Evolutionary conservation across 2,888 invertebrate species (phyloP).

Genomic region (Galerucella calmariensis): DNA sequence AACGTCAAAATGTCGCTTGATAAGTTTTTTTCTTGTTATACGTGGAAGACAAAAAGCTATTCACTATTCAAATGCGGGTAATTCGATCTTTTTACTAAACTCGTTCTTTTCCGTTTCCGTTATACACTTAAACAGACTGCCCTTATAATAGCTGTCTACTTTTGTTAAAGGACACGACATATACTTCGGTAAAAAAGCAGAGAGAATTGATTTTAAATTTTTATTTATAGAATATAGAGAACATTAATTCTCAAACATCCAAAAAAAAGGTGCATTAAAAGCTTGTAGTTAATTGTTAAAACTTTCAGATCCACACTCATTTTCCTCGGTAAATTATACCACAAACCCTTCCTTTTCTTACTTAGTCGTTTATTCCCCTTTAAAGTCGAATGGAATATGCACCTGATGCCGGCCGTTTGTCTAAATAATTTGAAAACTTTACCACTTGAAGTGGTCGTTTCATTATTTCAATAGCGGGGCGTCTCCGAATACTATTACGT

Average conservation of each 20-base stretch:
- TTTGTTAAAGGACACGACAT: slow-evolving; percentile 43
- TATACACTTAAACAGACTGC: slow-evolving; percentile 51
- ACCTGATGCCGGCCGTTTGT: slow-evolving; percentile 60
- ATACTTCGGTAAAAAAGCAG: slow-evolving; percentile 42
- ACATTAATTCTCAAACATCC: background rate
- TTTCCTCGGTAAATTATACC: background rate
- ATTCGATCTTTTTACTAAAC: slow-evolving; percentile 51
- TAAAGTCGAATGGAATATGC: slow-evolving; percentile 47
- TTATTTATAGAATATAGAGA: too few species aligned
- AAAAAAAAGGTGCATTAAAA: background rate
- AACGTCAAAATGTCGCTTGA: slow-evolving; percentile 38
- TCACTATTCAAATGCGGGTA: slow-evolving; percentile 52
- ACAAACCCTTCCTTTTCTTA: background rate
- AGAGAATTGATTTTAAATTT: background rate
- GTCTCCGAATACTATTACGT: background rate
- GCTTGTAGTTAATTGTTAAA: slow-evolving; percentile 43
- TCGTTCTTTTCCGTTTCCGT: slow-evolving; percentile 44
- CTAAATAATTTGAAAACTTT: slow-evolving; percentile 57
- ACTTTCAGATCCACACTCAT: slow-evolving; percentile 49
- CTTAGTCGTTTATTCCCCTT: slow-evolving; percentile 51
- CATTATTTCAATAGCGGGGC: slow-evolving; percentile 18
- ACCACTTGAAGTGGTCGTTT: slow-evolving; percentile 32
- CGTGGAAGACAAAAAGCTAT: slow-evolving; percentile 47
- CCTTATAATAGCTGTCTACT: slow-evolving; percentile 51
- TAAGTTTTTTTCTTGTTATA: slow-evolving; percentile 25